Base-by-base conservation (phyloP, 37 sponge, comb jelly and placozoan species). In the Ianthella basta region DNA sequence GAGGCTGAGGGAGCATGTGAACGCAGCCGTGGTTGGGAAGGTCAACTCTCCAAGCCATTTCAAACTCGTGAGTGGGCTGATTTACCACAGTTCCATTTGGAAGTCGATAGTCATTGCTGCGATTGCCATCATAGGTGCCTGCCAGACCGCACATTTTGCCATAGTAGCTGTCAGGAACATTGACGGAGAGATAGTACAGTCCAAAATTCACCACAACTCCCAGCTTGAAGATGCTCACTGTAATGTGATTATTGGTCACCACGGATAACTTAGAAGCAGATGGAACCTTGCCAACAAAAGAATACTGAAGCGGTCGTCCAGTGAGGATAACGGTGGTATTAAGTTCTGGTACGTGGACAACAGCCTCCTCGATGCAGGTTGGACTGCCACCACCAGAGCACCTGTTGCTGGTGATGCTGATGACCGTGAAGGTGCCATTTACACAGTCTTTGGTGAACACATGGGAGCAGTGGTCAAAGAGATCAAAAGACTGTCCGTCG, bases 381-480 rank as follows among this genome's bases (percentile, higher is more conserved):
- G 73, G 73, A 37, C 39, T 29, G 10, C 73, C 6, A 5, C 73
- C 73, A 37, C 73, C 73, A 20, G 73, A 72, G 30, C 73, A 72
- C 8, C 14, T 33, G 73, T 72, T 40, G 14, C 32, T 30, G 23
- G 73, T 32, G 10, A 72, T 72, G 35, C 39, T 37, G 39, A 37
- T 37, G 20, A 72, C 73, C 5, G 73, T 40, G 36, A 72, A 72
- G 12, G 73, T 72, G 40, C 36, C 30, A 21, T 72, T 37, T 12
- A 8, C 40, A 37, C 73, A 72, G 40, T 72, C 73, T 72, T 72
- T 72, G 73, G 73, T 20, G 73, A 72, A 72, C 39, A 72, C 40
- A 19, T 72, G 73, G 36, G 38, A 30, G 40, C 73, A 72, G 73
- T 72, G 73, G 40, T 72, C 73, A 72, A 72, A 72, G 39, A 72